These are phyloP conservation scores for Carcharodon carcharias DNA, from an alignment of 2,797 vertebrate species.

Conservation along the genomic window DNA sequence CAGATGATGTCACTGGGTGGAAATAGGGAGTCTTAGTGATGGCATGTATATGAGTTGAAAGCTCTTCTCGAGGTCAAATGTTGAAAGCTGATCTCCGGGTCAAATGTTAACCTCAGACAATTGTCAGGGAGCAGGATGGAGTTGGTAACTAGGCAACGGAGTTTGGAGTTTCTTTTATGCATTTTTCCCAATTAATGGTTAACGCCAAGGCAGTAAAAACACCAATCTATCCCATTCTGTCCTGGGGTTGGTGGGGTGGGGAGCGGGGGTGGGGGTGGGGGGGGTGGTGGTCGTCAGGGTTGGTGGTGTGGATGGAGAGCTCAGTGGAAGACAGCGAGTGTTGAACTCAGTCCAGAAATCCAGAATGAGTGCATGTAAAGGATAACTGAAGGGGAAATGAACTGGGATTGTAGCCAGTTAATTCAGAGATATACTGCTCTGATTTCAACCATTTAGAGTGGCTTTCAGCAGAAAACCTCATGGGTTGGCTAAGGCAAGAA, in stretches of 20 bases:
- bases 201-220: not conserved
- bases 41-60: not conserved
- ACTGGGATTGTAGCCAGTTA: not conserved
- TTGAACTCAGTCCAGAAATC: not conserved
- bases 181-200: not conserved
- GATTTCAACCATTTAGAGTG: slow-evolving; percentile 8
- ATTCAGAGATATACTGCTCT: not conserved
- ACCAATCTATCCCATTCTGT: not conserved
- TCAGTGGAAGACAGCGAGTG: not conserved
- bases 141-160: not conserved
- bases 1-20: no score
- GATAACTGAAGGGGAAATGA: slow-evolving; percentile 20
- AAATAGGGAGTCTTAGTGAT: not conserved
- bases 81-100: not conserved
- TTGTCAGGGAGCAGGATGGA: not conserved
- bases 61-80: not conserved
- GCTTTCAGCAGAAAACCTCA: not conserved
- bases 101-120: not conserved
- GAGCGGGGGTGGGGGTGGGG: no score
- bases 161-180: not conserved
- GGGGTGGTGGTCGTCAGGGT: no score
- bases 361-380: not conserved
- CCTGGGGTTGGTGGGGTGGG: no score
- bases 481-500: not conserved
- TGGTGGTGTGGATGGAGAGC: no score